Percentiles rank a stretch among this genome's conserved stretches.
Conservation (phyloP, 2,888 invertebrate species). For the Metacarcinus magister region DNA sequence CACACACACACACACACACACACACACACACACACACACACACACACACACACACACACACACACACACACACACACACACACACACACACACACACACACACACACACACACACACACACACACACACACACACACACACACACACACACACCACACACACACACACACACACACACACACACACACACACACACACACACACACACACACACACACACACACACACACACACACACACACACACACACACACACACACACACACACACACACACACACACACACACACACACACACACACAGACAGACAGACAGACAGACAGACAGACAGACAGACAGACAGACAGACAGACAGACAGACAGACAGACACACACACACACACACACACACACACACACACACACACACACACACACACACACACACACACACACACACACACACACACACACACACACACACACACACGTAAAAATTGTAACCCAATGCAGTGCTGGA, state of each 20-base stretch:
- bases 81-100: constrained; percentile 18
- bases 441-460: background rate
- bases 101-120: constrained; percentile 26
- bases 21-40: background rate
- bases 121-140: background rate
- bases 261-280: background rate
- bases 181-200: background rate
- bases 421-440: background rate
- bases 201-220: constrained; percentile 26
- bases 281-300: background rate
- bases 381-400: background rate
- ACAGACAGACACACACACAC: background rate
- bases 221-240: constrained; percentile 11
- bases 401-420: background rate
- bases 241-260: background rate
- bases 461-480: background rate
- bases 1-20: constrained; percentile 14
- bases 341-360: constrained; percentile 26
- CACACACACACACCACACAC: background rate
- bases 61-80: background rate
- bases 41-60: background rate
- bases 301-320: too few species aligned
- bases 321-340: too few species aligned
- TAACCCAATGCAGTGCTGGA: background rate
- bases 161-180: background rate